Evolutionary conservation across 1,140 invertebrate genomes (phyloP).

Genomic region (Lucilia sericata): DNA sequence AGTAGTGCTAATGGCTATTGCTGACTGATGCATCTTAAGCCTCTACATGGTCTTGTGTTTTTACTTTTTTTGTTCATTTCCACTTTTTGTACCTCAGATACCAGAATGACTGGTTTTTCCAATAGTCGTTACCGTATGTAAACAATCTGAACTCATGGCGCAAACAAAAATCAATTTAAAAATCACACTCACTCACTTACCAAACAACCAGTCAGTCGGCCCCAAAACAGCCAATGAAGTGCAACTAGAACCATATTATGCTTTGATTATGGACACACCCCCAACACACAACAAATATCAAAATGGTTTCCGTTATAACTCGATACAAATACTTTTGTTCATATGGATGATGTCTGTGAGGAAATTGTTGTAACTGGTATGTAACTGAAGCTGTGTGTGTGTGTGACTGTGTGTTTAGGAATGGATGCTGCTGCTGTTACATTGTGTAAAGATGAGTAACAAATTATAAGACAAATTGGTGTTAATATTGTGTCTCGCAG

Average conservation of each 20-base stretch:
- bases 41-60: not conserved
- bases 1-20: slow-evolving; percentile 13
- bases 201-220: slow-evolving; percentile 20
- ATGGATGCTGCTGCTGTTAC: not conserved
- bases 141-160: slow-evolving; percentile 16
- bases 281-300: slow-evolving; percentile 20
- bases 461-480: slow-evolving; percentile 41
- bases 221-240: slow-evolving; percentile 34
- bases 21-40: not conserved
- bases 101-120: slow-evolving; percentile 41
- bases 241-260: slow-evolving; percentile 33
- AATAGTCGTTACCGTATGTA: slow-evolving; percentile 30
- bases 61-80: not conserved
- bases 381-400: not conserved
- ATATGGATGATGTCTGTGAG: not conserved
- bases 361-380: slow-evolving; percentile 3
- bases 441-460: slow-evolving; percentile 29
- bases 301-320: slow-evolving; percentile 41
- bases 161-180: slow-evolving; percentile 26
- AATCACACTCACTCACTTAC: slow-evolving; percentile 26
- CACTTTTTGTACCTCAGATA: not conserved
- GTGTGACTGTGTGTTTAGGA: not conserved
- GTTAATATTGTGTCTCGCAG: slow-evolving; percentile 26
- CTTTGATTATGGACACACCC: slow-evolving; percentile 42
- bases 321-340: not conserved